phyloP scores from a whole-genome alignment of 30 jellyfish, hydroid and myxozoan genomes.

The Phacellophora camtschatica region DNA sequence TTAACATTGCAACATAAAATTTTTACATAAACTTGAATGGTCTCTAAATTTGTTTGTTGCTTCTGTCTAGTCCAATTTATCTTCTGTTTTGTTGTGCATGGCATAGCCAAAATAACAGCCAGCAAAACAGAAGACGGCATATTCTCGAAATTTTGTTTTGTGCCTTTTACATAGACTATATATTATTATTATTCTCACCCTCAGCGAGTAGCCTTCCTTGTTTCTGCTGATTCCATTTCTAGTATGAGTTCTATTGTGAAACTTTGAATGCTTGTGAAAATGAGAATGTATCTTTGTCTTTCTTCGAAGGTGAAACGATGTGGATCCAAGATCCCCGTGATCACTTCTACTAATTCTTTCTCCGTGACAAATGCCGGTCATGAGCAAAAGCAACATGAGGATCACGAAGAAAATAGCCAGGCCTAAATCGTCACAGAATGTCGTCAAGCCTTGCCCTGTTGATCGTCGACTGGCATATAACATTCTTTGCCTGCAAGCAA shows the following conservation, averaged over 20 bases:
- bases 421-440: background rate
- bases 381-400: background rate
- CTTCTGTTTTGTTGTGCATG: too few species aligned
- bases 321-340: conserved; percentile 71
- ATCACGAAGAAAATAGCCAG: background rate
- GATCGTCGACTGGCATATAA: conserved; percentile 4
- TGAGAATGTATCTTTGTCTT: conserved; percentile 78
- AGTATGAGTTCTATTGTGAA: conserved; percentile 14
- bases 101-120: too few species aligned
- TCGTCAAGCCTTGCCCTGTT: conserved; percentile 13
- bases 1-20: too few species aligned
- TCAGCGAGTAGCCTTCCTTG: conserved; percentile 59
- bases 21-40: too few species aligned
- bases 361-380: background rate
- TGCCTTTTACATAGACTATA: background rate
- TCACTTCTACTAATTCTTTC: conserved; percentile 31
- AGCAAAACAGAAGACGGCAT: too few species aligned
- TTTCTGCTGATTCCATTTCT: conserved; percentile 17
- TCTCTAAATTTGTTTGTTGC: too few species aligned
- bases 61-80: too few species aligned
- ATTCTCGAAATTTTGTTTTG: too few species aligned
- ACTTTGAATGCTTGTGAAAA: conserved; percentile 7
- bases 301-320: conserved; percentile 81
- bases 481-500: conserved; percentile 53
- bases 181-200: conserved; percentile 16